A percentile compares a stretch with the other conserved stretches of the same genome.
Evolutionary conservation across 2,797 vertebrate species (phyloP).

Genomic region (Atherinosoma microstoma): DNA sequence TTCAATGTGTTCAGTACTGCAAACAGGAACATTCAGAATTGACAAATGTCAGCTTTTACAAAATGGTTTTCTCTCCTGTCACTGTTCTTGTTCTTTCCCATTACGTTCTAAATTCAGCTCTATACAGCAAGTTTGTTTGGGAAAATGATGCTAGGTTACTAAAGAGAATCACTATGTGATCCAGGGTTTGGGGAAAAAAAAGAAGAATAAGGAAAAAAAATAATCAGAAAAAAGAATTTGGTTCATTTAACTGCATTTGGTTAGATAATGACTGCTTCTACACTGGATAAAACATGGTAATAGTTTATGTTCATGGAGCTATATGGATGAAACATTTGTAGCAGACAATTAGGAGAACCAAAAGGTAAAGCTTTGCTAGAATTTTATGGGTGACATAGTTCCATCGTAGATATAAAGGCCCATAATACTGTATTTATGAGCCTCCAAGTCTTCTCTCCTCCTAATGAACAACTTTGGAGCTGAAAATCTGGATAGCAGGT

Average conservation of each 20-base stretch:
- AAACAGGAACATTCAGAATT: slow-evolving; percentile 40
- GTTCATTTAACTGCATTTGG: slow-evolving; percentile 27
- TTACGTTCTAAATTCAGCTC: slow-evolving; percentile 52
- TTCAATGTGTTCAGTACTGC: slow-evolving; percentile 68
- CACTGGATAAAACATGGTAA: slow-evolving; percentile 15
- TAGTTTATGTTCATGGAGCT: background rate
- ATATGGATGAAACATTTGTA: background rate
- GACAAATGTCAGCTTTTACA: slow-evolving; percentile 74
- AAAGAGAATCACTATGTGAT: slow-evolving; percentile 61
- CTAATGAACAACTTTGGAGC: slow-evolving; percentile 46
- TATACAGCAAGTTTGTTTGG: slow-evolving; percentile 68
- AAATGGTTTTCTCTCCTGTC: slow-evolving; percentile 58
- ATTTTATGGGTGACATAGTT: slow-evolving; percentile 2
- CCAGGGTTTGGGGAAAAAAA: slow-evolving; percentile 61
- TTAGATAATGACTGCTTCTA: slow-evolving; percentile 3
- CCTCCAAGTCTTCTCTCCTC: slow-evolving; percentile 26
- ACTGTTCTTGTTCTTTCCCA: slow-evolving; percentile 57
- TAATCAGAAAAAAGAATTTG: slow-evolving; percentile 62
- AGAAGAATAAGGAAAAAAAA: slow-evolving; percentile 40
- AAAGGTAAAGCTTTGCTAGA: background rate
- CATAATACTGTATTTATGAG: slow-evolving; percentile 39
- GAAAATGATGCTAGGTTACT: slow-evolving; percentile 75
- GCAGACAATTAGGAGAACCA: background rate
- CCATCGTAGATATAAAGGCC: slow-evolving; percentile 2
- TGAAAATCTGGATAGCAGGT: slow-evolving; percentile 79